Percentiles rank a stretch among this genome's conserved stretches.
Evolutionary conservation across 1,140 invertebrate species (phyloP).

Genomic region (Drosophila triauraria): DNA sequence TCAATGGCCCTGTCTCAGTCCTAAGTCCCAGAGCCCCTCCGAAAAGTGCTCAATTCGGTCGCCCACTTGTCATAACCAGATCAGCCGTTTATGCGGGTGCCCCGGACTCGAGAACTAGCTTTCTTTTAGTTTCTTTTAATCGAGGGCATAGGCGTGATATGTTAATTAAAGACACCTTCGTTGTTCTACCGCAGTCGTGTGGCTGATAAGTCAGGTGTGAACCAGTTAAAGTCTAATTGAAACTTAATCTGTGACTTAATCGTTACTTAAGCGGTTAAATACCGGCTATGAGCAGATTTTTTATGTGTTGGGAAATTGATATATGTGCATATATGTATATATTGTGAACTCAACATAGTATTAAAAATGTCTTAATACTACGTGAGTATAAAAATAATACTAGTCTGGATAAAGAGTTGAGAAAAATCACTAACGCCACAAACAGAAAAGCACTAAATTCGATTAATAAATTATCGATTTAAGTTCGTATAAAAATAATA

Average conservation of each 20-base stretch:
- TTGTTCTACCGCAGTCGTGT: neutral
- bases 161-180: conserved; percentile 1
- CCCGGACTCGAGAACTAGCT: neutral
- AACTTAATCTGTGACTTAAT: conserved; percentile 26
- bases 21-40: conserved; percentile 25
- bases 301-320: neutral
- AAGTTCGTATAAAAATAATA: too few relatives aligned
- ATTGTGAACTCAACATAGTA: too few relatives aligned
- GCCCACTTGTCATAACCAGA: conserved; percentile 28
- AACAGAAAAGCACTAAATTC: too few relatives aligned
- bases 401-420: too few relatives aligned
- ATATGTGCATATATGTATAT: neutral
- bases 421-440: too few relatives aligned
- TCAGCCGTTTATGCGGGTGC: neutral
- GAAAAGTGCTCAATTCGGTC: conserved; percentile 11
- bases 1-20: conserved; percentile 32
- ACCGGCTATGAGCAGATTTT: neutral
- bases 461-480: too few relatives aligned
- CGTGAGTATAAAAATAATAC: too few relatives aligned
- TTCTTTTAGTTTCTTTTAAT: neutral
- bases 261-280: neutral
- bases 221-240: conserved; percentile 24
- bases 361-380: too few relatives aligned
- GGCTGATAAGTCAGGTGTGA: conserved; percentile 29
- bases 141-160: neutral